A percentile compares a stretch with the other conserved stretches of the same genome.
phyloP scores from a whole-genome alignment of 30 jellyfish, hydroid and myxozoan genomes.

The Aurelia sp. region DNA sequence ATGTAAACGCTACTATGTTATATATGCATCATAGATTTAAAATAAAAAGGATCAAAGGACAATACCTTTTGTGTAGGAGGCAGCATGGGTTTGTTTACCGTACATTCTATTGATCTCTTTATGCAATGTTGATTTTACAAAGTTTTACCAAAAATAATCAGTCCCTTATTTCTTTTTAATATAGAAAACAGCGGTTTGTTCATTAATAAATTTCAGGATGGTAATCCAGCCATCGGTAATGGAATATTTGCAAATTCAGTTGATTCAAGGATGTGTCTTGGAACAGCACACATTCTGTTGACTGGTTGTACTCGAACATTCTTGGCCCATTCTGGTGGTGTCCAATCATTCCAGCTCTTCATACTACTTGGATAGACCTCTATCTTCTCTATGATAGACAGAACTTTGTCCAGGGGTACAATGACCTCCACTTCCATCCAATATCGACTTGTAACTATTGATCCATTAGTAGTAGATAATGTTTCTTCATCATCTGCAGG shows the following conservation, averaged over 20 bases:
- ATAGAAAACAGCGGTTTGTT: not conserved
- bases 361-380: conserved; percentile 33
- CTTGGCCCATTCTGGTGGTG: conserved; percentile 59
- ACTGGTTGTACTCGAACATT: conserved; percentile 1
- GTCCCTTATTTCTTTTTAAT: too few species aligned
- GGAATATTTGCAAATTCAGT: conserved; percentile 44
- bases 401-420: conserved; percentile 45
- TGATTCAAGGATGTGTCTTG: conserved; percentile 42
- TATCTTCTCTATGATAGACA: conserved; percentile 29
- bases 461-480: conserved; percentile 25
- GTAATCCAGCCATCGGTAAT: conserved; percentile 36
- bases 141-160: too few species aligned
- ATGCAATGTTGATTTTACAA: too few species aligned
- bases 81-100: too few species aligned
- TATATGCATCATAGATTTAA: too few species aligned
- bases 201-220: not conserved
- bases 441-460: conserved; percentile 42
- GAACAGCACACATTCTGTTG: conserved; percentile 23
- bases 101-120: too few species aligned
- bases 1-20: too few species aligned
- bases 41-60: too few species aligned
- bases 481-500: not conserved
- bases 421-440: conserved; percentile 37
- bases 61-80: too few species aligned
- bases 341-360: conserved; percentile 45